Evolutionary conservation across 2,113 vertebrate species (phyloP).

Genomic region (Pseudois nayaur): DNA sequence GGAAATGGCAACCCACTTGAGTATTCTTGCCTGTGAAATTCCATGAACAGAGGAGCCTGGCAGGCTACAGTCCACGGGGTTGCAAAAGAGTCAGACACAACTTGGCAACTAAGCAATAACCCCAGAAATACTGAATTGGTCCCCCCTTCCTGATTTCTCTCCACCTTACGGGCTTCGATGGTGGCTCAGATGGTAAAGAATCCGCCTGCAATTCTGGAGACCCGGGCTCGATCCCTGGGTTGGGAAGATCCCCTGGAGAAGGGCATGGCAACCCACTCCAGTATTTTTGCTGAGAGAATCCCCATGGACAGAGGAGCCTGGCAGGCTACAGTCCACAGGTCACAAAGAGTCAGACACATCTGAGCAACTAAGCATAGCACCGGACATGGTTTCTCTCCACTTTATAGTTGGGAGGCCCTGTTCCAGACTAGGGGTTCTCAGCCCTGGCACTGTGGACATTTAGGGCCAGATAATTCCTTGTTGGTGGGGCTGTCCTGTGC

Average conservation of each 20-base stretch:
- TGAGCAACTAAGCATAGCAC: neutral
- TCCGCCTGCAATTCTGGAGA: neutral
- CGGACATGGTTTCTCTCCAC: neutral
- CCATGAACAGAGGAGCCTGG: neutral
- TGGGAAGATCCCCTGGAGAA: neutral
- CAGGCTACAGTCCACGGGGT: neutral
- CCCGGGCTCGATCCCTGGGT: neutral
- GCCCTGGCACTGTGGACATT: neutral
- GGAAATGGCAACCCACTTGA: neutral
- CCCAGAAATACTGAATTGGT: neutral
- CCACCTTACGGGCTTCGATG: accelerated
- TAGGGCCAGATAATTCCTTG: neutral
- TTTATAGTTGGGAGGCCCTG: neutral
- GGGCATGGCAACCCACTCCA: neutral
- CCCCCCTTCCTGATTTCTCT: neutral
- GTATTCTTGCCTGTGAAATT: neutral
- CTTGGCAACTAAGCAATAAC: neutral
- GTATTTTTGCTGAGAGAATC: neutral
- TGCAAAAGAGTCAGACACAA: neutral
- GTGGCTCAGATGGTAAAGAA: neutral
- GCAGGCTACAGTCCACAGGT: neutral
- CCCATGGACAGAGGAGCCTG: neutral
- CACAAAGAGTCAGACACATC: neutral
- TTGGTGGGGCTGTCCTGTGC: neutral
- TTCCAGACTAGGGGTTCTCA: neutral